Conservation (phyloP, 2,797 vertebrate genomes). For the Limnodromus scolopaceus region DNA sequence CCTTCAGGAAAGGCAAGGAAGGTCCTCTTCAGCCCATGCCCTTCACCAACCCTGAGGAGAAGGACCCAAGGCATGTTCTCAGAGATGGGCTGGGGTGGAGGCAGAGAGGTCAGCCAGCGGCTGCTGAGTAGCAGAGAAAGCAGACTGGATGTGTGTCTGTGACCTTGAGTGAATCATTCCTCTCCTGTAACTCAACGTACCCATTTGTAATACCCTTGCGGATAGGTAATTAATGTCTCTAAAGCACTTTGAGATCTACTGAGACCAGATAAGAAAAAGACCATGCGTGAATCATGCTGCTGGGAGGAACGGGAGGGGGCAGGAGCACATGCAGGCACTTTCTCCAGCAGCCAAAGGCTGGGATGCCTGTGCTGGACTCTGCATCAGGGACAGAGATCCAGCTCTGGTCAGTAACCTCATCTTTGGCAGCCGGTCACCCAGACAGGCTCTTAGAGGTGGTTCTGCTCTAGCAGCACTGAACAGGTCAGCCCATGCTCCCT, state of each 20-base stretch:
- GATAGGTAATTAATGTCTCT: not conserved
- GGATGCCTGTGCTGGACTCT: not conserved
- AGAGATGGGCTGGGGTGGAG: not conserved
- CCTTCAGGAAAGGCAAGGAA: not conserved
- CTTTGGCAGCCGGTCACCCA: not conserved
- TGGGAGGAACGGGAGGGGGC: not conserved
- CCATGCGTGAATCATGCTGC: not conserved
- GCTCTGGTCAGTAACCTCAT: not conserved
- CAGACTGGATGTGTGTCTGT: not conserved
- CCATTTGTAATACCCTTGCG: not conserved
- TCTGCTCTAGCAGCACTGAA: constrained; percentile 15
- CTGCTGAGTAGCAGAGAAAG: not conserved
- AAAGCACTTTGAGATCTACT: not conserved
- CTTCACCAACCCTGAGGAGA: not conserved
- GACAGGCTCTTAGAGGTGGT: not conserved
- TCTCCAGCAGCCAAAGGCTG: not conserved
- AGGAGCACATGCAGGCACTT: not conserved
- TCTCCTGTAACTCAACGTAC: not conserved
- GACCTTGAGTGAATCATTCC: not conserved
- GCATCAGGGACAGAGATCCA: not conserved
- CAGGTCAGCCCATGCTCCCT: not conserved
- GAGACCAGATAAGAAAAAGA: not conserved
- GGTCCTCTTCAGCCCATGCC: not conserved
- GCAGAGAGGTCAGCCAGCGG: not conserved
- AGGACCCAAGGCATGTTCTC: not conserved